Percentiles rank a stretch among this genome's conserved stretches.
Evolutionary conservation across 30 jellyfish, hydroid and myxozoan genomes (phyloP).

Genomic region (Calvadosia cruxmelitensis): DNA sequence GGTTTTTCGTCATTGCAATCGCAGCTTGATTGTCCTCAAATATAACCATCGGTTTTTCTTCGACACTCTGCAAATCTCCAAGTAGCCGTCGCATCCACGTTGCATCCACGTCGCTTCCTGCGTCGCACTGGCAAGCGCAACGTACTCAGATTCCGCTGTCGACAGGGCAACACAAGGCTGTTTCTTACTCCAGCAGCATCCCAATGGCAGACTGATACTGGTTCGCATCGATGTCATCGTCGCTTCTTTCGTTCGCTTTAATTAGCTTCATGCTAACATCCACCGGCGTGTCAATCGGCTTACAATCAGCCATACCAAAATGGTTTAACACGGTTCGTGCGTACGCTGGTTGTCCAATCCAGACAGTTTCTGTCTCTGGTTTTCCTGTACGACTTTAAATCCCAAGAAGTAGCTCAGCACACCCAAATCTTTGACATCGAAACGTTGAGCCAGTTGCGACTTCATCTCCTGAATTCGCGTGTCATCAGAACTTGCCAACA

Average conservation of each 20-base stretch:
- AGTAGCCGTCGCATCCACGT: constrained; percentile 25
- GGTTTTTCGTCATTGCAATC: constrained; percentile 19
- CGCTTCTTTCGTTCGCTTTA: constrained; percentile 6
- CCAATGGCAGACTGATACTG: constrained; percentile 46
- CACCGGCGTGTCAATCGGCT: constrained; percentile 19
- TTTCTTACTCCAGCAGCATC: constrained; percentile 20
- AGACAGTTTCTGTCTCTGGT: too few species aligned
- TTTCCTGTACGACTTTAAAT: constrained; percentile 1
- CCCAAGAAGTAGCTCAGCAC: constrained; percentile 28
- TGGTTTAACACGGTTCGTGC: background rate
- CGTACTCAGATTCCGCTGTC: constrained; percentile 40
- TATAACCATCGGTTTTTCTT: background rate
- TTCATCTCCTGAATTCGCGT: background rate
- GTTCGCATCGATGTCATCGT: constrained; percentile 3
- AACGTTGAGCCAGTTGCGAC: constrained; percentile 3
- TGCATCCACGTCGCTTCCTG: constrained; percentile 40
- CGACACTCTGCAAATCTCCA: background rate
- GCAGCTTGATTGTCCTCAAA: constrained; percentile 25
- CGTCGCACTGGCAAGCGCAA: constrained; percentile 15
- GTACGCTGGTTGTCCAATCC: constrained; percentile 28
- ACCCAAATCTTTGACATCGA: constrained; percentile 28
- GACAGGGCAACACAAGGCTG: constrained; percentile 32
- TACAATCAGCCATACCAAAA: constrained; percentile 17
- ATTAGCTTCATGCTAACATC: constrained; percentile 16
- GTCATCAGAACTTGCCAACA: background rate